phyloP scores from a whole-genome alignment of 2,797 vertebrate genomes.

The Potorous gilbertii region DNA sequence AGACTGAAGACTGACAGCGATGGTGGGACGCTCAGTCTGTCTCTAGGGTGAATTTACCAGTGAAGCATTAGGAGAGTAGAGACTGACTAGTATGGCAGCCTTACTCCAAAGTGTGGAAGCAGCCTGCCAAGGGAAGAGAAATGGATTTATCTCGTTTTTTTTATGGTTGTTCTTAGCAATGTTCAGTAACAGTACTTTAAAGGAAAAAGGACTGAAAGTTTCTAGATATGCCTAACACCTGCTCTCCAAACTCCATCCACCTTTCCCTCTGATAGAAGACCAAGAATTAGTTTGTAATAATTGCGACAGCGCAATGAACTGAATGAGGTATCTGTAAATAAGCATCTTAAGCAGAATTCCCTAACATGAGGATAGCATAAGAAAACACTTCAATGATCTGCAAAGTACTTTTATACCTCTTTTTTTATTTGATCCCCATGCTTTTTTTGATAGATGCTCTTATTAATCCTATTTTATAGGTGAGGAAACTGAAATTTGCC shows the following conservation, averaged over 20 bases:
- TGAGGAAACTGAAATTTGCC: neutral
- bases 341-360: neutral
- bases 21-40: too few species aligned
- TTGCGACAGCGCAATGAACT: fast-evolving
- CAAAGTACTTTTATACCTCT: neutral
- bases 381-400: neutral
- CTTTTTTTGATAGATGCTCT: neutral
- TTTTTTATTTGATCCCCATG: neutral
- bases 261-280: neutral
- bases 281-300: neutral
- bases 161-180: neutral
- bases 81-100: neutral
- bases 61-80: neutral
- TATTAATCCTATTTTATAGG: neutral
- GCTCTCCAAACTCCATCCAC: fast-evolving
- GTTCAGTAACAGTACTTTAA: neutral
- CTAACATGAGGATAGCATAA: neutral
- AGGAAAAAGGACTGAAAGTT: neutral
- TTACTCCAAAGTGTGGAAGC: neutral
- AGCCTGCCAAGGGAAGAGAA: neutral
- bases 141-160: neutral
- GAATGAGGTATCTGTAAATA: neutral
- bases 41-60: neutral
- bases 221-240: neutral
- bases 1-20: neutral